Evolutionary conservation across 2,113 vertebrate genomes (phyloP).

Genomic region (Alethe diademata): DNA sequence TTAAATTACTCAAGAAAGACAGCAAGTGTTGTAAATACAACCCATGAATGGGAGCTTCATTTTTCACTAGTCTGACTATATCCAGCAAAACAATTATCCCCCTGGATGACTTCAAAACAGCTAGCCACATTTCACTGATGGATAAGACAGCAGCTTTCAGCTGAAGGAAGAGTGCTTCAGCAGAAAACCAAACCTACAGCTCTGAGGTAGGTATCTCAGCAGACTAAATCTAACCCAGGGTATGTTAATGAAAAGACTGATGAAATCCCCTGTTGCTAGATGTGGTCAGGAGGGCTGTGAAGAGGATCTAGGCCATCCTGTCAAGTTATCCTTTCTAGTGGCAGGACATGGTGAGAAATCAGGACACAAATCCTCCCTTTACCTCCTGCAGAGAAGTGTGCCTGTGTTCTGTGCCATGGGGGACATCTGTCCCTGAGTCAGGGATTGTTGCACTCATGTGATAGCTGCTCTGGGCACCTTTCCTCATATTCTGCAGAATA

Average conservation of each 20-base stretch:
- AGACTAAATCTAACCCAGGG: not conserved
- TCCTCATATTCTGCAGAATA: not conserved
- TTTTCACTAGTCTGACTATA: not conserved
- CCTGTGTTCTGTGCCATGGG: fast-evolving
- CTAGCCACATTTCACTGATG: not conserved
- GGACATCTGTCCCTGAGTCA: not conserved
- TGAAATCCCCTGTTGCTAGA: not conserved
- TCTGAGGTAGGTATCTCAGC: not conserved
- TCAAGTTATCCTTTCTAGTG: not conserved
- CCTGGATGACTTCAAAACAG: not conserved
- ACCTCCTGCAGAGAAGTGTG: not conserved
- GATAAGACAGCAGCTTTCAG: not conserved
- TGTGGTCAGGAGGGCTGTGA: not conserved
- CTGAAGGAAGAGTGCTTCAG: not conserved
- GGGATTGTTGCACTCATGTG: not conserved
- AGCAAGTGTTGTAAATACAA: not conserved
- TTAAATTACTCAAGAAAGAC: not conserved
- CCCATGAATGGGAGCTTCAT: not conserved
- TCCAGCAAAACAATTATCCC: not conserved
- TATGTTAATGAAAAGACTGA: not conserved
- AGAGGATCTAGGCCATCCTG: not conserved
- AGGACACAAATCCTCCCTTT: not conserved
- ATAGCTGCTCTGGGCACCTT: not conserved
- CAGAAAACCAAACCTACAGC: not conserved
- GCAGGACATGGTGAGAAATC: not conserved